Evolutionary conservation across 2,113 vertebrate species (phyloP).

Genomic region (Phrynosoma blainvillii): DNA sequence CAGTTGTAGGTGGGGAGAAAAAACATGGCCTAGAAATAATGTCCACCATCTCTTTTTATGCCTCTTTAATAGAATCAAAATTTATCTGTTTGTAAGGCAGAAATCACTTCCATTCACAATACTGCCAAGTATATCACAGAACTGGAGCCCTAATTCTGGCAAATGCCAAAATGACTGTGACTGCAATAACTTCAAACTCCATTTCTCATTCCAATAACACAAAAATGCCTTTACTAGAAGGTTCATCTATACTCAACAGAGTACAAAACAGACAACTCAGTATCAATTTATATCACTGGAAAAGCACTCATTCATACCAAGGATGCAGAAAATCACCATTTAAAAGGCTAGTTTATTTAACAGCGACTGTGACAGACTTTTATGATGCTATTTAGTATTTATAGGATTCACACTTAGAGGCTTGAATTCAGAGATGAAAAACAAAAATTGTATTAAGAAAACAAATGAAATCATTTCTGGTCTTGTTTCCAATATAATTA

Average conservation of each 20-base stretch:
- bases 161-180: not conserved
- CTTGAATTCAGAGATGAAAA: not conserved
- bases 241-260: not conserved
- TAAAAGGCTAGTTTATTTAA: not conserved
- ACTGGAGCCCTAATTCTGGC: not conserved
- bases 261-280: too few relatives aligned
- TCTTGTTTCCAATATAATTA: not conserved
- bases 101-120: slow-evolving; percentile 13
- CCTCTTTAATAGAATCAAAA: not conserved
- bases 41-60: not conserved
- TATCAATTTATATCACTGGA: not conserved
- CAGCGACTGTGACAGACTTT: not conserved
- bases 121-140: not conserved
- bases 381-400: not conserved
- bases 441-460: not conserved
- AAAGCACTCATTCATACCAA: slow-evolving; percentile 20
- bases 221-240: not conserved
- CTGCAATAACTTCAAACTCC: too few relatives aligned
- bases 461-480: not conserved
- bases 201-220: not conserved
- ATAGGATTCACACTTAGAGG: not conserved
- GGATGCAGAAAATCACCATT: not conserved
- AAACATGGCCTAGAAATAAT: not conserved
- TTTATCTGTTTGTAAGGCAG: not conserved
- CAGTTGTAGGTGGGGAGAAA: not conserved